A percentile compares a stretch with the other conserved stretches of the same genome.
Conservation (phyloP, 92 coral and sea anemone genomes). For the Phymanthus crucifer region DNA sequence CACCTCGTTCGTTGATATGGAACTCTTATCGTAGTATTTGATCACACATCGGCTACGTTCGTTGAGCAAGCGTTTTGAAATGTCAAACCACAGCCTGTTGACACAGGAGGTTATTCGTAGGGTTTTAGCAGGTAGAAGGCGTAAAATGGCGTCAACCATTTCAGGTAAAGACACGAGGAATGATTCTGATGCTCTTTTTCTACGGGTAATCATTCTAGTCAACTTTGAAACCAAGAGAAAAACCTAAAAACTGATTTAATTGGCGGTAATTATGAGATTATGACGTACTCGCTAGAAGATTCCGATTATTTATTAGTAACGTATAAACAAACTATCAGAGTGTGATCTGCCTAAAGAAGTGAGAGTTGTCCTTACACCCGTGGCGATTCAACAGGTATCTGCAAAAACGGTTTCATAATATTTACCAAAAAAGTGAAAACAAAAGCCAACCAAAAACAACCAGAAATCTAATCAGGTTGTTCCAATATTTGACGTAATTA, state of each 20-base stretch:
- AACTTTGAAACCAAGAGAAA: not conserved
- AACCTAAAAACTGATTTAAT: not conserved
- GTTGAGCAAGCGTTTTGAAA: conserved; percentile 67
- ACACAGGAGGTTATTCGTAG: conserved; percentile 85
- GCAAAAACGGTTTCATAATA: not conserved
- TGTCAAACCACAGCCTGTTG: conserved; percentile 79
- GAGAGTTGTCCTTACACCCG: not conserved
- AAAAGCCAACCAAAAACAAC: not conserved
- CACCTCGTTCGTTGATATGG: conserved; percentile 62
- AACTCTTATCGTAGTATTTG: conserved; percentile 65
- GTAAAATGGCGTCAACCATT: conserved; percentile 72
- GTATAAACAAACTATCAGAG: not conserved
- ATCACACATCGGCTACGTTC: conserved; percentile 71
- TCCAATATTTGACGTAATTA: not conserved
- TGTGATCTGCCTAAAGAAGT: not conserved
- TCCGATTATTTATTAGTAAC: not conserved
- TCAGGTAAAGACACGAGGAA: conserved; percentile 80
- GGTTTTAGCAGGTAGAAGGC: conserved; percentile 77
- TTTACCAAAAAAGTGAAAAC: not conserved
- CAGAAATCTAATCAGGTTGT: not conserved
- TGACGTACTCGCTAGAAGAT: conserved; percentile 15
- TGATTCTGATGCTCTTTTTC: conserved; percentile 16
- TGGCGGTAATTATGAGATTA: conserved; percentile 13
- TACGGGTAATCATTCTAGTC: conserved; percentile 5
- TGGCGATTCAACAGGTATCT: not conserved